phyloP scores from a whole-genome alignment of 2,797 vertebrate species.

The Rhincodon typus region DNA sequence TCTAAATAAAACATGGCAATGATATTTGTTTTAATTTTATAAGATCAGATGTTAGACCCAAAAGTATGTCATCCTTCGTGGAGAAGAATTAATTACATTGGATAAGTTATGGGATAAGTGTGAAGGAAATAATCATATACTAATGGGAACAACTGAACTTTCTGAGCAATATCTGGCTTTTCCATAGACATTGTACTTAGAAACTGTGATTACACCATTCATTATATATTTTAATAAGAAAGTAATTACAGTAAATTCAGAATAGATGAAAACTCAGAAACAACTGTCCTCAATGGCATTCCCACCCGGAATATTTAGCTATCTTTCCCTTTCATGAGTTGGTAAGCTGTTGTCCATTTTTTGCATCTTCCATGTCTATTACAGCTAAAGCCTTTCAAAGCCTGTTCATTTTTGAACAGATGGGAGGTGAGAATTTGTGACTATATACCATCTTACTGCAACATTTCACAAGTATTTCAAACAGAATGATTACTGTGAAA shows the following conservation, averaged over 20 bases:
- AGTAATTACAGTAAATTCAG: background rate
- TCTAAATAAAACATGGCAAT: background rate
- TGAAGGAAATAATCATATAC: background rate
- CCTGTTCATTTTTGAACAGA: background rate
- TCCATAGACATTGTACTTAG: background rate
- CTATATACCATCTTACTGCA: background rate
- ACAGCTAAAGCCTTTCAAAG: background rate
- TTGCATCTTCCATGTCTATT: background rate
- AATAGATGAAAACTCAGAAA: background rate
- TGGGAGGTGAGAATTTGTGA: background rate
- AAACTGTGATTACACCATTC: background rate
- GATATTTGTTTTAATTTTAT: background rate
- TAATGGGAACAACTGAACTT: background rate
- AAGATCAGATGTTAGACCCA: background rate
- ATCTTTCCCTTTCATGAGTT: background rate
- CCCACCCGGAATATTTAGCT: background rate
- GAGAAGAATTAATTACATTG: background rate
- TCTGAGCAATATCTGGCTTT: background rate
- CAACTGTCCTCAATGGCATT: background rate
- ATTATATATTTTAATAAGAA: background rate
- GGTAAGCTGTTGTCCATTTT: background rate
- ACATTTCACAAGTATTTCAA: background rate
- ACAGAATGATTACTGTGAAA: background rate
- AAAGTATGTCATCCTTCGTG: background rate
- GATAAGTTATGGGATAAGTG: background rate